Conservation (phyloP, 2,888 invertebrate species). For the Criorhina ranunculi region DNA sequence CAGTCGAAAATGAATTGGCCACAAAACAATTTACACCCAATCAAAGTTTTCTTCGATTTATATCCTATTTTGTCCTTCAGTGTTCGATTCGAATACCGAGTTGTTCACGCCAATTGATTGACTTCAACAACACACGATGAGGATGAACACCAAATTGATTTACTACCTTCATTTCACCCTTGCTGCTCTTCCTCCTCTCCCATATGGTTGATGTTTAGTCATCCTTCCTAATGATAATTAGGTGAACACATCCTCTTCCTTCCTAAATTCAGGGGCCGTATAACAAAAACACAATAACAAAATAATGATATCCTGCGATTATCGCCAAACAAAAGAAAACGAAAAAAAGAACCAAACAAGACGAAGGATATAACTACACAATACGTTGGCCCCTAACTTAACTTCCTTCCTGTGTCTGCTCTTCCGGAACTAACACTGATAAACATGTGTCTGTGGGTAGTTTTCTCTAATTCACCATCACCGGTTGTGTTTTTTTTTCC, state of each 20-base stretch:
- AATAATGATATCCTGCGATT: constrained; percentile 76
- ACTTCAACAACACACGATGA: constrained; percentile 54
- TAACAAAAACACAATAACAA: constrained; percentile 68
- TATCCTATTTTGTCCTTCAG: constrained; percentile 20
- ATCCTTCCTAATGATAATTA: constrained; percentile 72
- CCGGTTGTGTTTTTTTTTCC: constrained; percentile 34
- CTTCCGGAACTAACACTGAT: constrained; percentile 68
- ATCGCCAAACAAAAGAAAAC: constrained; percentile 64
- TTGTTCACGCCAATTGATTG: constrained; percentile 73
- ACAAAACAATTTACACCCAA: constrained; percentile 75
- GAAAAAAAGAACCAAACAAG: constrained; percentile 21
- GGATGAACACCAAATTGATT: constrained; percentile 69
- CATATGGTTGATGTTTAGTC: constrained; percentile 25
- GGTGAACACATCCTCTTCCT: constrained; percentile 68
- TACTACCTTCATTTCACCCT: constrained; percentile 69
- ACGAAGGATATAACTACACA: constrained; percentile 37
- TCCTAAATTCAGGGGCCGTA: constrained; percentile 32
- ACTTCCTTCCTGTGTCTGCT: constrained; percentile 70
- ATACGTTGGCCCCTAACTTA: constrained; percentile 49
- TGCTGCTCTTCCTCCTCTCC: not conserved
- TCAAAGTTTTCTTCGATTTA: constrained; percentile 62
- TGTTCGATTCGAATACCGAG: constrained; percentile 33
- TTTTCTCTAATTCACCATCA: constrained; percentile 73
- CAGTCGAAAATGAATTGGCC: constrained; percentile 59
- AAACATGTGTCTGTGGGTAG: constrained; percentile 72